A percentile compares a stretch with the other conserved stretches of the same genome.
These are phyloP conservation scores for Mormoops blainvillei DNA, from an alignment of 2,113 vertebrate genomes.

Conservation along the genomic window DNA sequence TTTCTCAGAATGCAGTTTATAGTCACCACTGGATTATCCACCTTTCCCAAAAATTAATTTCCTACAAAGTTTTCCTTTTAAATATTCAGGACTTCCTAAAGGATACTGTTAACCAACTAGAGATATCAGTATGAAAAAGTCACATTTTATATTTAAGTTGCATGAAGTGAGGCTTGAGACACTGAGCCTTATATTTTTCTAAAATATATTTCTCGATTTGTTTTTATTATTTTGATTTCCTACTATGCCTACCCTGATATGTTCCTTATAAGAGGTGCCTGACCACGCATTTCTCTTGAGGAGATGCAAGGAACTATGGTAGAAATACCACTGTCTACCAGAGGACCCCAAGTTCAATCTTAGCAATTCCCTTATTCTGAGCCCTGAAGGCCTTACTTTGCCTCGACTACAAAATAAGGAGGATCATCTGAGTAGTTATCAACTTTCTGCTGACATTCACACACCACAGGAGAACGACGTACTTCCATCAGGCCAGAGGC, in stretches of 20 bases:
- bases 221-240: neutral
- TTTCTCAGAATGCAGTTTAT: neutral
- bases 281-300: neutral
- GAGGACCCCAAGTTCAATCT: neutral
- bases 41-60: neutral
- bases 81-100: neutral
- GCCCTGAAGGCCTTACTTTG: neutral
- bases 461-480: neutral
- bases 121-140: neutral
- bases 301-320: neutral
- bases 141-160: neutral
- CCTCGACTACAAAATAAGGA: neutral
- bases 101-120: neutral
- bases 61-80: neutral
- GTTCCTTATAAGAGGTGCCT: neutral
- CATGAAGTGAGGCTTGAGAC: neutral
- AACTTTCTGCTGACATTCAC: neutral
- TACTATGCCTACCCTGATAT: neutral
- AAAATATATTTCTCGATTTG: neutral
- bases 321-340: neutral
- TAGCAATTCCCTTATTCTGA: neutral
- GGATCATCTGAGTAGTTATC: neutral
- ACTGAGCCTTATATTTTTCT: neutral
- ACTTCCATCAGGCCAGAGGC: neutral
- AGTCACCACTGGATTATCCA: neutral